Percentiles rank a stretch among this genome's conserved stretches.
These are phyloP conservation scores for Dasyurus viverrinus DNA, from an alignment of 2,113 vertebrate species.

Conservation along the genomic window DNA sequence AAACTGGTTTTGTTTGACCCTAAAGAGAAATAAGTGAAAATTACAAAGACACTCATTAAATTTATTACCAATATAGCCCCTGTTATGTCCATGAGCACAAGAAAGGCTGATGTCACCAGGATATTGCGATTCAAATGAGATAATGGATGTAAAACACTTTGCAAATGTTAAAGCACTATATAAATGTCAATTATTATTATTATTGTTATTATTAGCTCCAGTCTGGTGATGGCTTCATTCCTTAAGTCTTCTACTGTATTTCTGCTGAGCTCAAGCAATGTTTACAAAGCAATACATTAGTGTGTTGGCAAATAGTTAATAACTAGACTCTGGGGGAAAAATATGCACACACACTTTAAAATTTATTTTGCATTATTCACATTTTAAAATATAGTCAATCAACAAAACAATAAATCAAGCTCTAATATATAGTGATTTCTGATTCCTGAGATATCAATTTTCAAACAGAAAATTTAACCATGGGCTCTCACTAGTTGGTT, in stretches of 20 bases:
- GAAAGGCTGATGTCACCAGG: background rate
- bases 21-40: background rate
- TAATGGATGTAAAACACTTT: background rate
- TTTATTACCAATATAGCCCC: background rate
- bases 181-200: background rate
- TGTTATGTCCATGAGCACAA: background rate
- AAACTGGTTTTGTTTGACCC: background rate
- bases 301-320: background rate
- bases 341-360: background rate
- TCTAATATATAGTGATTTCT: background rate
- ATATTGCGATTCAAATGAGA: background rate
- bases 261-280: background rate
- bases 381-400: background rate
- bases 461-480: background rate
- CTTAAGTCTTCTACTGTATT: background rate
- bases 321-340: background rate
- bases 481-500: background rate
- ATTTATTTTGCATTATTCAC: background rate
- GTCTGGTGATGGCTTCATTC: background rate
- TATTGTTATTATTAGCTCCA: background rate
- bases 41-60: background rate
- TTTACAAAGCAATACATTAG: background rate
- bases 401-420: background rate
- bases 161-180: background rate
- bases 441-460: background rate